These are phyloP conservation scores for Drosophila birchii DNA, from an alignment of 2,888 invertebrate genomes.

Conservation along the genomic window DNA sequence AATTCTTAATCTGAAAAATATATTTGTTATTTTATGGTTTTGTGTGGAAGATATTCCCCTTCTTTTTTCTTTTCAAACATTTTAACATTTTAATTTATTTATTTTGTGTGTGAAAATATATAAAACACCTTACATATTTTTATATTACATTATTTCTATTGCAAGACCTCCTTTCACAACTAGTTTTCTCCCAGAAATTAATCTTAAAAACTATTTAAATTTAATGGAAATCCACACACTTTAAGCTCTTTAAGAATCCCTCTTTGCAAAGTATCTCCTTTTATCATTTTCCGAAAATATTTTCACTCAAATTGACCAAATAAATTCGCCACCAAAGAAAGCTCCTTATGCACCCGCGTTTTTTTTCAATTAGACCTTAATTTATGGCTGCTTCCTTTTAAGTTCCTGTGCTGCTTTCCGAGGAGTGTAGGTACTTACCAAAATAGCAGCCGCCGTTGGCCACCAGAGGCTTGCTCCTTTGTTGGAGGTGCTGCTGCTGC, in stretches of 20 bases:
- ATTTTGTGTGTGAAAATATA: not conserved
- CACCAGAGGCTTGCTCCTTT: conserved; percentile 61
- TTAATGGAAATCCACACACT: not conserved
- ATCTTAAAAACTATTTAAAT: not conserved
- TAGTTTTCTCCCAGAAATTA: not conserved
- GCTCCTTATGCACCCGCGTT: not conserved
- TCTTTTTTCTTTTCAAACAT: too few species aligned
- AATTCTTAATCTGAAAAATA: not conserved
- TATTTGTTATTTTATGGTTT: not conserved
- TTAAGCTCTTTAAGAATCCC: not conserved
- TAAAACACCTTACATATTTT: not conserved
- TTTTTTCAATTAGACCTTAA: conserved; percentile 23
- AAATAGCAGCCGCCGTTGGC: conserved; percentile 78
- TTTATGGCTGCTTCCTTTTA: conserved; percentile 25
- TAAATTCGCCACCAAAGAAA: conserved; percentile 16
- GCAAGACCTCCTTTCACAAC: too few species aligned
- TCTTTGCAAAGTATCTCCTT: not conserved
- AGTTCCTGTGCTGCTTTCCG: conserved; percentile 10
- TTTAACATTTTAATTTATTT: not conserved
- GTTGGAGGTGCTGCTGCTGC: conserved; percentile 40
- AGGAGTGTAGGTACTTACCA: conserved; percentile 66
- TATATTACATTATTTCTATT: not conserved
- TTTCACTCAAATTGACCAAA: conserved; percentile 2
- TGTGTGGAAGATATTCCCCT: too few species aligned
- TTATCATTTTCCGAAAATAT: not conserved